Base-by-base conservation (phyloP, 2,888 invertebrate genomes). In the Noctua janthe region DNA sequence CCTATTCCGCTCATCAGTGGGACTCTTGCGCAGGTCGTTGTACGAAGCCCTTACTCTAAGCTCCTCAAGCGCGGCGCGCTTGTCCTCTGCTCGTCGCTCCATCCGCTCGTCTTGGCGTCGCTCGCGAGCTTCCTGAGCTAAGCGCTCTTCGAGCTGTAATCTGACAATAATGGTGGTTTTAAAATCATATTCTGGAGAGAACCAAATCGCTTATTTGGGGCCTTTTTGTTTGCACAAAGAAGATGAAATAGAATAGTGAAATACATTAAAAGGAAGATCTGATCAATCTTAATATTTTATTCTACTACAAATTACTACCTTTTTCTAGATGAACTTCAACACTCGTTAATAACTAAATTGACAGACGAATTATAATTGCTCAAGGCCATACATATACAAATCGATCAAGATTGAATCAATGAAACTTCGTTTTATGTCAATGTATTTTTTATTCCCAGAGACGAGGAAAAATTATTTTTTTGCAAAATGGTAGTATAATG, bases 81-180 rank as follows among this genome's bases (percentile, higher is more conserved):
- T 93, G 20, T 95, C 95, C 11, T 95, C 95, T 11, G 88, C 74
- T 17, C 92, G 82, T 4, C 92, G 86, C 81, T 94, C 94, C 0
- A 93, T 87, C 10, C 93, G 92, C 47, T 95, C 96, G 10, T 96
- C 95, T 39, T 90, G 86, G n/a, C 92, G 82, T 35, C 94, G 90
- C 81, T 95, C 95, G 20, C 96, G 93, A 49, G 96, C 96, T 84
- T 97, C 97, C 80, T 95, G 95, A 0, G 96, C 96, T 76, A 96
- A 84, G 1, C 97, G 95, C 85, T 97, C 97, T 90, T 97, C 97
- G 78, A 97, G 86, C 84, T 97, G 97, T 84, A 96, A 91, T 83
- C 97, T 97, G 84, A 1, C 47, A 70, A 59, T 59, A 11, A 59
- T 1, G 11, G 5, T 23, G 23, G 3, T 23, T n/a, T 59, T 59